Conservation (phyloP, 2,888 invertebrate genomes). For the Aporophyla nigra region DNA sequence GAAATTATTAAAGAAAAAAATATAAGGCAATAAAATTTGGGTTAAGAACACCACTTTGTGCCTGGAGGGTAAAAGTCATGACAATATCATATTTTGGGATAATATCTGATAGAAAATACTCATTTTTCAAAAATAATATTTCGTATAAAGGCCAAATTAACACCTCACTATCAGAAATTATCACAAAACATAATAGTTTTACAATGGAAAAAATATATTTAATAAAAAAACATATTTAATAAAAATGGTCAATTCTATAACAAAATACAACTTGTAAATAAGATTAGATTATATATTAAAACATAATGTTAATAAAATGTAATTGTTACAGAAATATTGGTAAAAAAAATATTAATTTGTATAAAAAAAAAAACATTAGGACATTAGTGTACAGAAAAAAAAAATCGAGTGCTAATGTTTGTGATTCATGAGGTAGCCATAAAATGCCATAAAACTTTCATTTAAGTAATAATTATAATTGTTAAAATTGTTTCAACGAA, state of each 20-base stretch:
- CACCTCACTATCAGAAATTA: constrained; percentile 75
- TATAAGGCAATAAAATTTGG: constrained; percentile 87
- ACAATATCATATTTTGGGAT: constrained; percentile 83
- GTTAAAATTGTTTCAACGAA: constrained; percentile 40
- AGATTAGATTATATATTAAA: constrained; percentile 85
- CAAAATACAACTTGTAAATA: constrained; percentile 86
- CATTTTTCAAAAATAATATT: constrained; percentile 47
- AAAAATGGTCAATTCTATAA: constrained; percentile 88
- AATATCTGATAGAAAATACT: constrained; percentile 73
- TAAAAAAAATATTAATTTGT: constrained; percentile 78
- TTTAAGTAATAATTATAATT: constrained; percentile 71
- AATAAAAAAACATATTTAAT: constrained; percentile 80
- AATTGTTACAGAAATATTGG: constrained; percentile 86
- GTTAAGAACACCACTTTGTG: constrained; percentile 89
- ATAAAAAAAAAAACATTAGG: constrained; percentile 78
- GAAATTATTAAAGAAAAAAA: constrained; percentile 72
- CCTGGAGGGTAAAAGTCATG: constrained; percentile 82
- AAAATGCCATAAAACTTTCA: constrained; percentile 86
- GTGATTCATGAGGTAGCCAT: constrained; percentile 90
- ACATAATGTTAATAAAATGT: constrained; percentile 83
- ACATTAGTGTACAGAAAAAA: constrained; percentile 80
- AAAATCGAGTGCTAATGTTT: constrained; percentile 83
- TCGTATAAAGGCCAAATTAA: constrained; percentile 45
- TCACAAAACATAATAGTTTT: constrained; percentile 74
- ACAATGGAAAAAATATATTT: constrained; percentile 78